Evolutionary conservation across 2,113 vertebrate genomes (phyloP).

Genomic region (Lepus europaeus): DNA sequence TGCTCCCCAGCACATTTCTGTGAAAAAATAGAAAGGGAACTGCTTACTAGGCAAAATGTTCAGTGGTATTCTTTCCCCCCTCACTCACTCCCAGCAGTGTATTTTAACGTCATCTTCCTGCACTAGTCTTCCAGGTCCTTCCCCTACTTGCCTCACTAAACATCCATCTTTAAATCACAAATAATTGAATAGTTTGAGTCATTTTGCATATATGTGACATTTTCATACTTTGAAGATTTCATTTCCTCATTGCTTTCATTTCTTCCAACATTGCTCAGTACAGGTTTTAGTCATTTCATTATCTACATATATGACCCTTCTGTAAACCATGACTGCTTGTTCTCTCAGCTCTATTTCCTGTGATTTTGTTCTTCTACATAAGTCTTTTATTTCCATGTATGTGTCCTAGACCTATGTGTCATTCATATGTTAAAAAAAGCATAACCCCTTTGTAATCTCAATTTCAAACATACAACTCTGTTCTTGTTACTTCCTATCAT

Average conservation of each 20-base stretch:
- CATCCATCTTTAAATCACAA: background rate
- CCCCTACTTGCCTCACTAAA: background rate
- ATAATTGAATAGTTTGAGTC: background rate
- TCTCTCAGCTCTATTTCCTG: background rate
- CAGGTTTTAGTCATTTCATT: background rate
- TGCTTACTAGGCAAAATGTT: fast-evolving
- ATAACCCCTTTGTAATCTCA: background rate
- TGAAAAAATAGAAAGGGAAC: background rate
- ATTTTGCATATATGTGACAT: background rate
- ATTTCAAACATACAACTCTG: background rate
- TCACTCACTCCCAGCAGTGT: background rate
- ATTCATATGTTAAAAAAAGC: background rate
- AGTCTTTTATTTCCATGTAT: background rate
- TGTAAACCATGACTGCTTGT: background rate
- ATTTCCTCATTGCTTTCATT: background rate
- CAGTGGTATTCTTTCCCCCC: background rate
- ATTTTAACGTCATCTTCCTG: background rate
- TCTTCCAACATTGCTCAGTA: background rate
- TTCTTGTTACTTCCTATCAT: background rate
- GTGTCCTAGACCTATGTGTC: background rate
- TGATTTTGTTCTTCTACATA: background rate
- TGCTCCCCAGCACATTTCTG: background rate
- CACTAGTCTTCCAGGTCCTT: background rate
- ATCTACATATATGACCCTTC: background rate
- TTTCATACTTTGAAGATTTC: background rate